Evolutionary conservation across 2,888 invertebrate genomes (phyloP), one percentile per base, ranked within the genome.

Genomic region (Steinernema hermaphroditum): DNA sequence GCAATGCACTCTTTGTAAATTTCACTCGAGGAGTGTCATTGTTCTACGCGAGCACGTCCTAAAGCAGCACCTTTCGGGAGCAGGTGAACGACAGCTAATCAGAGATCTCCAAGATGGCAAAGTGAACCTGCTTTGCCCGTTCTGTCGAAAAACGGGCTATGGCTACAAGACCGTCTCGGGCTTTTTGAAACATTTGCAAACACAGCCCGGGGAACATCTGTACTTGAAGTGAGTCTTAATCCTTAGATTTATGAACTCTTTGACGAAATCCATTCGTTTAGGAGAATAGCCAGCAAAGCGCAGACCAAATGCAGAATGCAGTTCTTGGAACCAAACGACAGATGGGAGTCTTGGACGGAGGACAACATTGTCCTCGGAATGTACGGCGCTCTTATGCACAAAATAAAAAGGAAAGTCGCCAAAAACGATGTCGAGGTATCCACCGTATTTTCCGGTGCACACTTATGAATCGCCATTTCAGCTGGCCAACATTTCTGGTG

Each of bases 131-230:
- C 37, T 41, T 2, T 82, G 82, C 70, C 82, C 82, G 32, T 82
- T 82, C 71, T 82, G 82, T 70, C 78, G 80, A 2, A 77, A 78
- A 62, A 80, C 80, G 68, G 80, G 79, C 4, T 82, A 82, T 71
- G 79, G 79, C 27, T 82, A 82, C 75, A 77, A 78, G 62, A 82
- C 82, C 0, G 32, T 80, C 0, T 72, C 76, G n/a, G 82, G 82
- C 16, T 80, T 80, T 44, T 69, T 75, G 37, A 72, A 80, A 19
- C 82, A 82, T 74, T 68, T 82, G 27, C 57, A 70, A 6, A 43
- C 76, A 1, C 71, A 74, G 14, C 81, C 81, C 0, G 57, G 74
- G 14, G 73, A 78, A 1, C 81, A 81, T 70, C 78, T 78, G 12
- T 78, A 80, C 71, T 72, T 81, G 19, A 79, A 74, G 79, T 78